Conservation (phyloP, 2,113 vertebrate species). For the Dromas ardeola region DNA sequence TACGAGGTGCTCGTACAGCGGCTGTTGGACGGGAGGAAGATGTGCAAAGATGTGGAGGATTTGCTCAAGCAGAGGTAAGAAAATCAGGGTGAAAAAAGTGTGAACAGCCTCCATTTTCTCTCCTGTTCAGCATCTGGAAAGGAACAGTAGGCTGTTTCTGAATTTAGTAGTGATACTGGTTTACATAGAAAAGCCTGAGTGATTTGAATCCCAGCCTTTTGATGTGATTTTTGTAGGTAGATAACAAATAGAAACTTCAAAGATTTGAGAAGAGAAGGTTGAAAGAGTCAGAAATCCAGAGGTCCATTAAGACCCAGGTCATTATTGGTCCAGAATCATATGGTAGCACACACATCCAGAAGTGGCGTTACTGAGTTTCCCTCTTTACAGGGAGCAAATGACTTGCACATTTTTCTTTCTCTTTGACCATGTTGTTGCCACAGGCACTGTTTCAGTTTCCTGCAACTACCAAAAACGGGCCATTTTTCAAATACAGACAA, state of each 20-base stretch:
- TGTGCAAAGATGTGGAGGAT: slow-evolving; percentile 94
- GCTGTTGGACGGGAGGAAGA: slow-evolving; percentile 86
- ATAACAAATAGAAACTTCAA: not conserved
- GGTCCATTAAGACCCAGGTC: not conserved
- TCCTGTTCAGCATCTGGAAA: not conserved
- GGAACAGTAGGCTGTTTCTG: not conserved
- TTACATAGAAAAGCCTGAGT: not conserved
- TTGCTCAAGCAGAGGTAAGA: slow-evolving; percentile 89
- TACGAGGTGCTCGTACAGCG: slow-evolving; percentile 86
- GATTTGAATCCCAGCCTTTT: not conserved
- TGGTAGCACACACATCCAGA: not conserved
- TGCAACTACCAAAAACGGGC: not conserved
- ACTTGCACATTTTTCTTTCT: not conserved
- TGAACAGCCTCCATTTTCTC: not conserved
- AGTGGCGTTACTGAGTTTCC: not conserved
- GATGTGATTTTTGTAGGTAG: not conserved
- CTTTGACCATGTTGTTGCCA: not conserved
- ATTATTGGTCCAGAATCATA: not conserved
- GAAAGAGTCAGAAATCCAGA: not conserved
- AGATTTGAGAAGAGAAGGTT: not conserved
- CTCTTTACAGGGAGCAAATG: not conserved
- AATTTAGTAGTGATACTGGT: not conserved
- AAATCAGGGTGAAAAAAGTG: not conserved
- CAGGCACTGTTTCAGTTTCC: not conserved
- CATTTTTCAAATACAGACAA: not conserved